phyloP scores from a whole-genome alignment of 2,113 vertebrate genomes.

The Scomber colias region DNA sequence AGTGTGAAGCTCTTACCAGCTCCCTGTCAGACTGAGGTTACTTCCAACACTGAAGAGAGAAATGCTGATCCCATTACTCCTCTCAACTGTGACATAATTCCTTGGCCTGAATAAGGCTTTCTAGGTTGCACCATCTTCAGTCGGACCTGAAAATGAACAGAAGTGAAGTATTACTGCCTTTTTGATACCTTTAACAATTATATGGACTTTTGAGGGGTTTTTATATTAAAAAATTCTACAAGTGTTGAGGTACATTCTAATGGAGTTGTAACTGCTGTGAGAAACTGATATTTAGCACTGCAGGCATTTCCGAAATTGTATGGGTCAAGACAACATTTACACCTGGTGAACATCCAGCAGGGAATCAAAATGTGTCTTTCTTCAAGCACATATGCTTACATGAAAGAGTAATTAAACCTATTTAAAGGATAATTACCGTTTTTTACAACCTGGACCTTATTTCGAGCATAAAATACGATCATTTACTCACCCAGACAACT shows the following conservation, averaged over 20 bases:
- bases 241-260: neutral
- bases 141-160: constrained; percentile 7
- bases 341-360: too few relatives aligned
- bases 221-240: too few relatives aligned
- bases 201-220: neutral
- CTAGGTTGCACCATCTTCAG: neutral
- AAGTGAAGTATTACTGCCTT: neutral
- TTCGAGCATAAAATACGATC: too few relatives aligned
- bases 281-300: too few relatives aligned
- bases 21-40: constrained; percentile 33
- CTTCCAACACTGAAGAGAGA: constrained; percentile 48
- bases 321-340: too few relatives aligned
- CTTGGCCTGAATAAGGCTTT: constrained; percentile 13
- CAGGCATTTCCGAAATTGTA: too few relatives aligned
- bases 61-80: constrained; percentile 44
- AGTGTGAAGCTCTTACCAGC: constrained; percentile 25
- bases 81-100: constrained; percentile 38
- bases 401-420: too few relatives aligned
- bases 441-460: too few relatives aligned
- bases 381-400: too few relatives aligned
- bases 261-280: neutral
- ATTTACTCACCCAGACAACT: too few relatives aligned
- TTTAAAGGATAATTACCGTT: too few relatives aligned
- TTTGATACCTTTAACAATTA: neutral
- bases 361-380: too few relatives aligned